Conservation (phyloP, 2,113 vertebrate genomes). For the Microtus ochrogaster region DNA sequence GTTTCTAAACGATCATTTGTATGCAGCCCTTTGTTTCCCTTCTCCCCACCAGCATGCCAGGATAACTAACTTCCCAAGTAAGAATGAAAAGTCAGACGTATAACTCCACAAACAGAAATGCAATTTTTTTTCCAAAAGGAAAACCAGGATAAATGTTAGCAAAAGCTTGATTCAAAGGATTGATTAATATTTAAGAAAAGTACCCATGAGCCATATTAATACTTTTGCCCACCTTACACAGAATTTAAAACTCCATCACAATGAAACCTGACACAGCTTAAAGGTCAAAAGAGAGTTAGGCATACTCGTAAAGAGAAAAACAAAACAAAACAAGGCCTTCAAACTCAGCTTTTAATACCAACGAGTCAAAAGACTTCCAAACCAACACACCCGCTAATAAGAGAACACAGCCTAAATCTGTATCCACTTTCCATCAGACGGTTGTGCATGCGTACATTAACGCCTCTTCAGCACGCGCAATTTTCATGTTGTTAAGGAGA, state of each 20-base stretch:
- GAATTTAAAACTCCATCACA: constrained; percentile 59
- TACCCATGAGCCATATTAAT: background rate
- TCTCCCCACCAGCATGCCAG: background rate
- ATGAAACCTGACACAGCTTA: constrained; percentile 4
- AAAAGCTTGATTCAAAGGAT: background rate
- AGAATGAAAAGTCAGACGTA: background rate
- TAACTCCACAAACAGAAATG: constrained; percentile 20
- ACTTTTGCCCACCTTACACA: background rate
- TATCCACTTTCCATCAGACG: background rate
- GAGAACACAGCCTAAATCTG: background rate
- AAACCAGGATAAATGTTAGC: background rate
- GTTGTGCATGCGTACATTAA: background rate
- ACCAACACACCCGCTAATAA: background rate
- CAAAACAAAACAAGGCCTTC: constrained; percentile 33
- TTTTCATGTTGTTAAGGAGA: constrained; percentile 16
- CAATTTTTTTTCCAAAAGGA: background rate
- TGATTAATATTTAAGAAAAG: constrained; percentile 34
- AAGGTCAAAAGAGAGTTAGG: constrained; percentile 65
- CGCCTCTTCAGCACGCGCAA: background rate
- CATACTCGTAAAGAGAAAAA: constrained; percentile 60
- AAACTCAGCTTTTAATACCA: constrained; percentile 51
- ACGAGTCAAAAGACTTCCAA: constrained; percentile 44
- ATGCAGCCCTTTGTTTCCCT: background rate
- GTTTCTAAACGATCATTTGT: background rate
- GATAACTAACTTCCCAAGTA: constrained; percentile 15